These are phyloP conservation scores for Heliconius himera DNA, from an alignment of 1,140 invertebrate genomes.

Conservation along the genomic window DNA sequence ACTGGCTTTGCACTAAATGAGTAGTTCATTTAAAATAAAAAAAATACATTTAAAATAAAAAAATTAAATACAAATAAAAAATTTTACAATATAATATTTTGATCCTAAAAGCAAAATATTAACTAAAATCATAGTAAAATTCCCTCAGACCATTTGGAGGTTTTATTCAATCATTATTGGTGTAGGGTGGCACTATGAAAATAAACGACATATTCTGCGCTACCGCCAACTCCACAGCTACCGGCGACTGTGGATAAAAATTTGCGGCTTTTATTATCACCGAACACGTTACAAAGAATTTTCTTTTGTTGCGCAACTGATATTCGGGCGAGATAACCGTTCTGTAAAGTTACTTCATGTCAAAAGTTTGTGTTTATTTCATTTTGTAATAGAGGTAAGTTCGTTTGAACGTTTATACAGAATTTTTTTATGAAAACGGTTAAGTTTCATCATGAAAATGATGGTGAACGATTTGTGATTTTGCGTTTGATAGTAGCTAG, in stretches of 20 bases:
- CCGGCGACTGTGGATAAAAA: conserved; percentile 30
- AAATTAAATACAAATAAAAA: no score
- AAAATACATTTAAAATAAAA: no score
- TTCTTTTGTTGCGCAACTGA: conserved; percentile 22
- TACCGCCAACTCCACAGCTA: conserved; percentile 24
- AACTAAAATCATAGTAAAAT: not conserved
- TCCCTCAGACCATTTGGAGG: not conserved
- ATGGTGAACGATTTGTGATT: not conserved
- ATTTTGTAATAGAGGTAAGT: not conserved
- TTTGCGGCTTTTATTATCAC: conserved; percentile 38
- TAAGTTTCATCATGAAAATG: not conserved
- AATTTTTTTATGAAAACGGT: not conserved
- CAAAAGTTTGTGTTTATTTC: conserved; percentile 9
- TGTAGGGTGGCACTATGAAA: conserved; percentile 34
- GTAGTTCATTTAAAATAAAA: no score
- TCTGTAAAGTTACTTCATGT: conserved; percentile 19
- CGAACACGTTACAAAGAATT: conserved; percentile 23
- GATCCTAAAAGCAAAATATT: not conserved
- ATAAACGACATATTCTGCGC: conserved; percentile 40
- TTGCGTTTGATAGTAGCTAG: not conserved
- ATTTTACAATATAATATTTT: no score
- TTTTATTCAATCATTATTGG: conserved; percentile 28
- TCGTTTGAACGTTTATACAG: not conserved
- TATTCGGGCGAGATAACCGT: conserved; percentile 5
- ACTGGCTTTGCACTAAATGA: no score